Base-by-base conservation (phyloP, 2,888 invertebrate genomes). In the Euzetes globulus region DNA sequence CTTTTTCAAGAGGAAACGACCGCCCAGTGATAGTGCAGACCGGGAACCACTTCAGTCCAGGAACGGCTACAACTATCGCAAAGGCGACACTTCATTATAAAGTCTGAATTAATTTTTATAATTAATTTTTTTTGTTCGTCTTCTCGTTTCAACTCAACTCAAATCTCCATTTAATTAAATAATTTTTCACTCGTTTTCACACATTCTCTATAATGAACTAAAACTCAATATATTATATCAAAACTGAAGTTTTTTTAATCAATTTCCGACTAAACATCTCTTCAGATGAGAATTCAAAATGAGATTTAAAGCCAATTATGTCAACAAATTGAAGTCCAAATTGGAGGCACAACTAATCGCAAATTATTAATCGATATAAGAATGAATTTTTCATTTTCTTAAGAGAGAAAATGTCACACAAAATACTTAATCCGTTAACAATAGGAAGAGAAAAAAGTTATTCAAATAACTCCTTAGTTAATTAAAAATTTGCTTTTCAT, bases 1-100 rank as follows among this genome's bases (percentile, higher is more conserved):
- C 77, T 94, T 94, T 88, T 94, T 94, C 86, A 92, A 92, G 82
- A 88, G 94, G 81, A 91, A 92, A 84, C 88, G 94, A 33, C 93
- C 93, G 70, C 78, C 76, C 37, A 55, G 65, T 22, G 70, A 65
- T 25, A 70, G 41, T 17, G 63, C 68, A 9, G 76, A 76, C n/a
- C 45, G 68, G 19, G 75, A 76, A 68, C 76, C 76, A n/a, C 50
- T 76, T 17, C 74, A 73, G 22, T 70, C 70, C 3, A 70, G 33
- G 45, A 70, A 70, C 17, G 70, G 70, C 33, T 70, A 70, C 22
- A 29, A 70, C 33, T 70, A 47, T 41, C 47, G 45, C 41, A 70
- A 70, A 70, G 70, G 70, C 45, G 70, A 70, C 41, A 70, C 70
- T 22, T 70, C 70, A 17, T 47, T 70, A 45, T 70, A 22, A 70